Evolutionary conservation across 1,140 invertebrate species (phyloP), one percentile per base, ranked within the genome.

Genomic region (Elysia chlorotica): DNA sequence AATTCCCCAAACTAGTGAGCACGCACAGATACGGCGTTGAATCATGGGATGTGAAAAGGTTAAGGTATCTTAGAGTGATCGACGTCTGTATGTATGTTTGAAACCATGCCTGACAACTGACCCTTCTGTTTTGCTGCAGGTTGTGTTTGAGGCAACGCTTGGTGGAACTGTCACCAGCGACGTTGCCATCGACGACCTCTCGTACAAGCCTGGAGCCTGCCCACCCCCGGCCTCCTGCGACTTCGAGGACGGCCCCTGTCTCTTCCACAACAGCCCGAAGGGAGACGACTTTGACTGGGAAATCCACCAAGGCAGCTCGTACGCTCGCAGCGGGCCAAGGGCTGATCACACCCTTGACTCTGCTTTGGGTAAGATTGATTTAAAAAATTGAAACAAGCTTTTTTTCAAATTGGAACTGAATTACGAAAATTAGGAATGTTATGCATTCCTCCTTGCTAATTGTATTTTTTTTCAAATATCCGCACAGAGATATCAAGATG

Each of bases 281-380:
- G 76, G 73, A 28, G 83, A 86, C 75, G 80, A 85, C 69, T 87
- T 86, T 81, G 83, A 86, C 66, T 87, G 85, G 83, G 54, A 81
- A 5, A 61, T 80, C 30, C 65, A 71, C 37, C 76, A 82, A 67
- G 65, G 74, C 53, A 68, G 80, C 4, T 31, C 41, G 2, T 81
- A 75, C 25, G n/a, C 21, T 37, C 10, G 56, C 10, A 85, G 82
- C 48, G 85, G 85, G 31, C 83, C 83, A 23, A 75, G 37, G n/a
- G 62, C 62, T 30, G 86, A 87, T 75, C 85, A 87, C 65, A 87
- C 85, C 6, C 74, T 81, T 19, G 74, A 78, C 19, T 81, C 57
- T 30, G n/a, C 65, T 10, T 33, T 56, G 72, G 79, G 79, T 81
- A 59, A 28, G 35, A 37, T 59, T 2, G n/a, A n/a, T n/a, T n/a